A percentile compares a stretch with the other conserved stretches of the same genome.
These are phyloP conservation scores for Budorcas taxicolor DNA, from an alignment of 2,113 vertebrate species.

Conservation along the genomic window DNA sequence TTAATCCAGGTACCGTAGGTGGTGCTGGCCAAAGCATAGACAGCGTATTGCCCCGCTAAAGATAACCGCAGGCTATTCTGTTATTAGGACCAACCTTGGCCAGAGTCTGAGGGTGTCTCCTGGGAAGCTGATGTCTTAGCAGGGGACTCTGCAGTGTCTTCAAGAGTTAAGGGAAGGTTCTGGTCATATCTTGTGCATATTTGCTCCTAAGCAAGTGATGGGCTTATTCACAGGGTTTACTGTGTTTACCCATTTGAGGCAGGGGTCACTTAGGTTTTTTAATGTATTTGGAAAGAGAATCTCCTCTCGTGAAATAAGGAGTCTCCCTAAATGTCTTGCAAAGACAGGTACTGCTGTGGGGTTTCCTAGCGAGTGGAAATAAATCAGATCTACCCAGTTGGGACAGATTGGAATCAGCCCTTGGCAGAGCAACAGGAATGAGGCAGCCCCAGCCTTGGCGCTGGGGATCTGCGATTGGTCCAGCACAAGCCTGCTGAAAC, in stretches of 20 bases:
- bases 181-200: background rate
- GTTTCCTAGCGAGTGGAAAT: too few relatives aligned
- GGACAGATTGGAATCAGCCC: background rate
- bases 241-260: background rate
- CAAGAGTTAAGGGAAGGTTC: background rate
- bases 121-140: background rate
- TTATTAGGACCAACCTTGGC: background rate
- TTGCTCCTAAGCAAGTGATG: background rate
- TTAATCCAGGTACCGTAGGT: background rate
- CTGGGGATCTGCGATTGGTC: conserved; percentile 61
- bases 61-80: background rate
- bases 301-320: background rate
- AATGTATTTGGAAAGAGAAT: background rate
- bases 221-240: background rate
- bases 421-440: background rate
- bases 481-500: conserved; percentile 68
- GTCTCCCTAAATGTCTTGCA: background rate
- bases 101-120: background rate
- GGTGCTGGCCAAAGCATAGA: background rate
- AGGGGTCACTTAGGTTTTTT: background rate
- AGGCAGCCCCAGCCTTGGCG: background rate
- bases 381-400: too few relatives aligned
- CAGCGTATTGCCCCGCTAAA: background rate
- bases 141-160: background rate
- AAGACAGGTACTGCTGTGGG: background rate